phyloP scores from a whole-genome alignment of 2,888 invertebrate species.

The Mesorhabditis belari region DNA sequence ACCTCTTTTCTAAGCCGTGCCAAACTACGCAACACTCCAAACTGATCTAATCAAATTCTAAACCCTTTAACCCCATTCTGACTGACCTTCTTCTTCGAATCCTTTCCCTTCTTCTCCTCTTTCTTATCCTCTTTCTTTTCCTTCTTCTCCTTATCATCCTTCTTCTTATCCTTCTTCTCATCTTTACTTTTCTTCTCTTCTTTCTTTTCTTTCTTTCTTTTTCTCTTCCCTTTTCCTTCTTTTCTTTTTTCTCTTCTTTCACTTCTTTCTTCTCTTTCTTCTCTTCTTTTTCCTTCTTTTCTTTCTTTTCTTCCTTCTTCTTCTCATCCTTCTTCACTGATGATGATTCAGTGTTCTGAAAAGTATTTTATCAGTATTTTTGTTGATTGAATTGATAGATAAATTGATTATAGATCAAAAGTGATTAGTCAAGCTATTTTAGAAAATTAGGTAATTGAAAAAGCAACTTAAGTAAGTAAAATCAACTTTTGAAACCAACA shows the following conservation, averaged over 20 bases:
- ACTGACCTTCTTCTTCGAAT: slow-evolving; percentile 15
- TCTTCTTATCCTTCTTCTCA: slow-evolving; percentile 10
- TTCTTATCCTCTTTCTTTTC: slow-evolving; percentile 15
- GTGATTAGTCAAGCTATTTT: too few species aligned
- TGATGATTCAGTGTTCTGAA: background rate
- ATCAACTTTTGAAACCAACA: too few species aligned
- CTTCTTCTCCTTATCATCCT: slow-evolving; percentile 11
- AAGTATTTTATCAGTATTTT: too few species aligned
- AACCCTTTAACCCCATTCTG: too few species aligned
- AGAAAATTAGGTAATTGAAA: too few species aligned
- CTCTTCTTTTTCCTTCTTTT: slow-evolving; percentile 10
- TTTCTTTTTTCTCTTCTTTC: slow-evolving; percentile 15
- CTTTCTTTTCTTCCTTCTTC: slow-evolving; percentile 12
- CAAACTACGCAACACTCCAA: too few species aligned
- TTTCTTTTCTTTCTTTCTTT: slow-evolving; percentile 12
- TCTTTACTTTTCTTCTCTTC: slow-evolving; percentile 3
- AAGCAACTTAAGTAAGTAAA: too few species aligned
- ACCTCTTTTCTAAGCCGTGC: too few species aligned
- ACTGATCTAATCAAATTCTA: too few species aligned
- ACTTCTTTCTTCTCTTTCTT: slow-evolving; percentile 14
- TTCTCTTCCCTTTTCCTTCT: slow-evolving; percentile 15
- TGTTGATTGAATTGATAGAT: too few species aligned
- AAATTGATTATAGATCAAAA: too few species aligned
- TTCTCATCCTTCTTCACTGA: background rate
- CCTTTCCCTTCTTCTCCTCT: slow-evolving; percentile 9